These are phyloP conservation scores for Sialia sialis DNA, from an alignment of 2,113 vertebrate species.

Conservation along the genomic window DNA sequence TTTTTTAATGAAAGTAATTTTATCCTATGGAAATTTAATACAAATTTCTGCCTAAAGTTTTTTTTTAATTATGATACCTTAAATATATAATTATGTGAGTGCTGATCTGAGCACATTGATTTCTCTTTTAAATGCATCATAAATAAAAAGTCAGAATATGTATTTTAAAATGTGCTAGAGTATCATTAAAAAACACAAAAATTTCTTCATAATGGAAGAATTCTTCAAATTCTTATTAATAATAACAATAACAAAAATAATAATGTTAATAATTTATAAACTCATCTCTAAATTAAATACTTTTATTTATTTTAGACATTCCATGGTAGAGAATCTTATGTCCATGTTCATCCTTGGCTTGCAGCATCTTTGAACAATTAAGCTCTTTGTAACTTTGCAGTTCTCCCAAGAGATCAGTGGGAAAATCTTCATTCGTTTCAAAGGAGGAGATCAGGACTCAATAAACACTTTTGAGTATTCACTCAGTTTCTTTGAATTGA, in stretches of 20 bases:
- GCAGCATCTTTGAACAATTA: not conserved
- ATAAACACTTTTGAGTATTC: not conserved
- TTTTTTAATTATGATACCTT: too few relatives aligned
- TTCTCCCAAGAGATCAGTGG: not conserved
- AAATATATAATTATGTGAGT: not conserved
- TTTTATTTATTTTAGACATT: not conserved
- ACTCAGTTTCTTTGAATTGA: not conserved
- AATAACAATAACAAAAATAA: not conserved
- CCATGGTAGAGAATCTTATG: not conserved
- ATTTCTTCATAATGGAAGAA: not conserved
- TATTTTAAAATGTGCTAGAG: not conserved
- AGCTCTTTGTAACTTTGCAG: not conserved
- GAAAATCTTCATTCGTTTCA: not conserved
- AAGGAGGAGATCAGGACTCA: not conserved
- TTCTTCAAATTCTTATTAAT: not conserved
- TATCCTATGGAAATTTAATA: not conserved
- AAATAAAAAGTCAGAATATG: not conserved
- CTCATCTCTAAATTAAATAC: accelerated
- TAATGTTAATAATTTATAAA: not conserved
- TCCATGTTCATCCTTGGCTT: not conserved
- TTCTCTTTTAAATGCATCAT: not conserved
- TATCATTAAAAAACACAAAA: not conserved
- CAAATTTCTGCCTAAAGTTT: not conserved
- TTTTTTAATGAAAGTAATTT: not conserved
- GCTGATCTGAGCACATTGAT: not conserved